Conservation (phyloP, 2,797 vertebrate species). For the Peromyscus attwateri region DNA sequence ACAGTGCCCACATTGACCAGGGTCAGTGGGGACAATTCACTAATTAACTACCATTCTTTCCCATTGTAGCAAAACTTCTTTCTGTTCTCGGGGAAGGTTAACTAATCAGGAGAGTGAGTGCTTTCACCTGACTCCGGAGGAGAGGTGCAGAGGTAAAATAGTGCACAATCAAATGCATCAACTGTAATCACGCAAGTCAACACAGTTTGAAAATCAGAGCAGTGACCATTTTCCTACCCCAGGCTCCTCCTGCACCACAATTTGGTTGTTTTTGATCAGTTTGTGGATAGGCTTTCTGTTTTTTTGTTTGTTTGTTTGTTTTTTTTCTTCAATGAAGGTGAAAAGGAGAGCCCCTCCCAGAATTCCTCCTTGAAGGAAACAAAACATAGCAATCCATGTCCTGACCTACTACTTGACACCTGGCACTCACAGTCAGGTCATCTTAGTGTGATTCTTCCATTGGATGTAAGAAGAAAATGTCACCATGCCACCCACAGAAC, state of each 20-base stretch:
- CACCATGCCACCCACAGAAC: neutral
- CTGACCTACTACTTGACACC: neutral
- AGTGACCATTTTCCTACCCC: neutral
- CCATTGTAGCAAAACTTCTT: neutral
- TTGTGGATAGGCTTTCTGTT: neutral
- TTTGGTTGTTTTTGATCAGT: conserved; percentile 10
- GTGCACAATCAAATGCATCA: neutral
- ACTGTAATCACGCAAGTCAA: neutral
- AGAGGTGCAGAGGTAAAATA: neutral
- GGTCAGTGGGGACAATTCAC: neutral
- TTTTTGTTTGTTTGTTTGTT: neutral
- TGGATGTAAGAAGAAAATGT: neutral
- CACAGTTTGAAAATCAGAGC: neutral
- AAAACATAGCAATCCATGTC: neutral
- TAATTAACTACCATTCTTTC: neutral
- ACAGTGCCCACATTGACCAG: neutral
- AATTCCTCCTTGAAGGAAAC: neutral
- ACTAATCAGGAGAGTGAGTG: neutral
- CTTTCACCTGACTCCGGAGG: neutral
- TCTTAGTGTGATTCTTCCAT: neutral
- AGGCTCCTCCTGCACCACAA: neutral
- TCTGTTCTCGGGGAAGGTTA: neutral
- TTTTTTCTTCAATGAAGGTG: neutral
- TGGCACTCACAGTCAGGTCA: neutral
- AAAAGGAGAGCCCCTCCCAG: neutral